Conservation (phyloP, 2,797 vertebrate species). For the Microctenopoma stevenorrisi region DNA sequence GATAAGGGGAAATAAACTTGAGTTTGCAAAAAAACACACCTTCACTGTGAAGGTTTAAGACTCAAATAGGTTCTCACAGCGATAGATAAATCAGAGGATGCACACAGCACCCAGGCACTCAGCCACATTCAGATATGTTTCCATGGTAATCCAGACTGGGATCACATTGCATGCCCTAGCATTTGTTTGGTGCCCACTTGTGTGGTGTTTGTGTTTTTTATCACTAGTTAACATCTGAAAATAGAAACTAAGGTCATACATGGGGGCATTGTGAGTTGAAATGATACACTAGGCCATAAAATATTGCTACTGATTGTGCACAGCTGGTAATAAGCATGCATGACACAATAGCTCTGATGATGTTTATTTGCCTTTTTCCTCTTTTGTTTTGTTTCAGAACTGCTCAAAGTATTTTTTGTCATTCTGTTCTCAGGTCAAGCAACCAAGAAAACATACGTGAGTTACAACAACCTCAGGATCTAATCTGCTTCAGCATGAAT, state of each 20-base stretch:
- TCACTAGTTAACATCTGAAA: slow-evolving; percentile 78
- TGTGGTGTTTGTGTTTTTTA: slow-evolving; percentile 76
- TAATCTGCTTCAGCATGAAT: slow-evolving; percentile 68
- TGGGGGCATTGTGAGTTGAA: slow-evolving; percentile 55
- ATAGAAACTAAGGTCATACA: slow-evolving; percentile 75
- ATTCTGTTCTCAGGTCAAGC: slow-evolving; percentile 77
- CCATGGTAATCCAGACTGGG: slow-evolving; percentile 81
- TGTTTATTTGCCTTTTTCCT: slow-evolving; percentile 37
- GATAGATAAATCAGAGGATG: slow-evolving; percentile 40
- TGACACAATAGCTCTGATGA: slow-evolving; percentile 29
- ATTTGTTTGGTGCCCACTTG: slow-evolving; percentile 78
- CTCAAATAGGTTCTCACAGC: slow-evolving; percentile 47
- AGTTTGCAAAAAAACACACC: not conserved
- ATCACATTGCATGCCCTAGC: slow-evolving; percentile 73
- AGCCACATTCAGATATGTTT: slow-evolving; percentile 78
- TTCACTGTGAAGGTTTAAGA: slow-evolving; percentile 33
- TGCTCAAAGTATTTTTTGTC: slow-evolving; percentile 35
- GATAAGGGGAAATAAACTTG: slow-evolving; percentile 15
- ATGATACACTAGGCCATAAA: slow-evolving; percentile 58
- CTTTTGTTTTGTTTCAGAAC: slow-evolving; percentile 19
- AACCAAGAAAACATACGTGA: slow-evolving; percentile 84
- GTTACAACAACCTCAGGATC: slow-evolving; percentile 86
- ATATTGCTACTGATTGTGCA: slow-evolving; percentile 69
- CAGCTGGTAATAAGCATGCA: slow-evolving; percentile 71
- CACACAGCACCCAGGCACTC: slow-evolving; percentile 66